Base-by-base conservation (phyloP, 1,140 invertebrate genomes). In the Akabosia matsudoensis region DNA sequence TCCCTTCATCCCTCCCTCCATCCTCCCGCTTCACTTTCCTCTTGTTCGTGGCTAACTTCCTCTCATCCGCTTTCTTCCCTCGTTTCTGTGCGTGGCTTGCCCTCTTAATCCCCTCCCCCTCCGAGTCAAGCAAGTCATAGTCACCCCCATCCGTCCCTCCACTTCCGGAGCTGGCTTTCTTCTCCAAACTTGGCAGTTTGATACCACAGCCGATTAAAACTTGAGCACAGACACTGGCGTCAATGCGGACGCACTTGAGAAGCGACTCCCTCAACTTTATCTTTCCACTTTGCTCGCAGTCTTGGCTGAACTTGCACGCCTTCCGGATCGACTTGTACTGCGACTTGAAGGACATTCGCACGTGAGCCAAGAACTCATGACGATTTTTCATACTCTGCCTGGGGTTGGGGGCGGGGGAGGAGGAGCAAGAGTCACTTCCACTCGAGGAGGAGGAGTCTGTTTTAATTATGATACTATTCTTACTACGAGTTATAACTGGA, bases 211-310 rank as follows among this genome's bases (percentile, higher is more conserved):
- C 61, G 13, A 70, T 61, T 70, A 79, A 77, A 51, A 80, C 74
- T 56, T 80, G 61, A 52, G 79, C 79, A 77, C 77, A 80, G 24
- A 37, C 52, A 56, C 64, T 34, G n/a, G 79, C 26, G 64, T 81
- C 74, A 22, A 34, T 74, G 14, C 33, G 24, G 0, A 78, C 72
- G 61, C 76, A 78, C 14, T 52, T 56, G 1, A 81, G 67, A 13
- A 81, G 33, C 0, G 78, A 76, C 22, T 77, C 31, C 7, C 78
- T 61, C 33, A 79, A 78, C 33, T 75, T 73, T 72, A 70, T n/a
- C 13, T 78, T 78, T 1, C 52, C 67, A 34, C 56, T 76, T 56
- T 16, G 37, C 18, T 81, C 80, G 64, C 73, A 33, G 22, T 72
- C 77, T n/a, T 75, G 70, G 61, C 67, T 79, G 0, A 76, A n/a